Percentiles rank a stretch among this genome's conserved stretches.
Evolutionary conservation across 2,113 vertebrate genomes (phyloP).

Genomic region (Turdus rufiventris): DNA sequence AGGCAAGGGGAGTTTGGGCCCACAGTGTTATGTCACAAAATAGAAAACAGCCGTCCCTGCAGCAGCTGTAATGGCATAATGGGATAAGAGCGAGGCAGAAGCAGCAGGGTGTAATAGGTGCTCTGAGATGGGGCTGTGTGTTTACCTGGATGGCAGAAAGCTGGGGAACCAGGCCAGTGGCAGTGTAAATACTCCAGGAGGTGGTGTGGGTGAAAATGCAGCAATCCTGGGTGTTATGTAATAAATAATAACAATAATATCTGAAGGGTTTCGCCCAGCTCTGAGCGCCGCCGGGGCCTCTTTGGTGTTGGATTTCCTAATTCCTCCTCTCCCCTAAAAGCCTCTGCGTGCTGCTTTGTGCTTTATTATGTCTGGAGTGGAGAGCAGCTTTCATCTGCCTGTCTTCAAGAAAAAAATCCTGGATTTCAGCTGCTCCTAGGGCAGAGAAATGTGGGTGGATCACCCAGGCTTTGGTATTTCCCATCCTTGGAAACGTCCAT

Average conservation of each 20-base stretch:
- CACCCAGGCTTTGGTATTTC: neutral
- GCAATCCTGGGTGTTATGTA: neutral
- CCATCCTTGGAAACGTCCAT: neutral
- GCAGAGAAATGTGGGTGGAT: neutral
- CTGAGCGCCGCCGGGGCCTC: neutral
- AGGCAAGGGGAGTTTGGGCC: neutral
- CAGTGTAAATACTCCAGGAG: slow-evolving; percentile 11
- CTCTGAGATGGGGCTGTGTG: slow-evolving; percentile 1
- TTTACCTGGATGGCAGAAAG: slow-evolving; percentile 2
- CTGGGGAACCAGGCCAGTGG: slow-evolving; percentile 35
- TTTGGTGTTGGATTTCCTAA: neutral
- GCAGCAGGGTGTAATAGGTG: slow-evolving; percentile 47
- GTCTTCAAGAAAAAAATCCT: neutral
- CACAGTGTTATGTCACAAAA: slow-evolving; percentile 60
- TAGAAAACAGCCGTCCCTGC: slow-evolving; percentile 37
- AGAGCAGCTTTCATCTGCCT: neutral
- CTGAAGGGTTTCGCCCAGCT: neutral
- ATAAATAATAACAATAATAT: slow-evolving; percentile 52
- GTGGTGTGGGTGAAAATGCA: slow-evolving; percentile 22
- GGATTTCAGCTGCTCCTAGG: neutral
- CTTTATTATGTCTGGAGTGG: neutral
- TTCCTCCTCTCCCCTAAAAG: neutral
- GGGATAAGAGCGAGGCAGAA: slow-evolving; percentile 47
- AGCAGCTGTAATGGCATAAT: slow-evolving; percentile 61
- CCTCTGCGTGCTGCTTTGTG: neutral